Base-by-base conservation (phyloP, 2,888 invertebrate species). In the Notocelia uddmanniana region DNA sequence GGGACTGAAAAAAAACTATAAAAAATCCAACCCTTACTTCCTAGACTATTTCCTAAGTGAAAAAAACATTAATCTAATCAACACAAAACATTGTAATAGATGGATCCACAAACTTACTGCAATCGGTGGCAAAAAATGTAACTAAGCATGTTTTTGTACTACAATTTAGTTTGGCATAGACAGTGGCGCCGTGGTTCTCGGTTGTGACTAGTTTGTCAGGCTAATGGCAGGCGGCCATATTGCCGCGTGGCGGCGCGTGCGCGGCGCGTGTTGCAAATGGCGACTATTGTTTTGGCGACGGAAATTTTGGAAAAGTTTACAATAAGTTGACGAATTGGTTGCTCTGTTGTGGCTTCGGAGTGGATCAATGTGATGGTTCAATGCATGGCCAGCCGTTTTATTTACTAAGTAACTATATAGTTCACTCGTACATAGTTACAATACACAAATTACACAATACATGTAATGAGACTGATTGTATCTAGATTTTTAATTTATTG, bases 1-100 rank as follows among this genome's bases (percentile, higher is more conserved):
- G 66, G 66, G 31, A 31, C 58, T 15, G 21, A 34, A 52, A 26
- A 67, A 71, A 72, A 68, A 62, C 48, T 57, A 62, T 68, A 72
- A 72, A 71, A 55, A 57, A 72, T 48, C 31, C 34, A 72, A 72
- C 72, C 72, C 72, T 72, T 72, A 68, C 68, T 68, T 72, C 64
- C 69, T 67, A 54, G 50, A 45, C 60, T 59, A 67, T 72, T 68
- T 72, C 54, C 23, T 67, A 72, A 72, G 72, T 68, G 72, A 72
- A 72, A 72, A 72, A 68, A 77, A 81, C 88, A 87, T 88, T 86
- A 86, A 88, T 88, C 85, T 85, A 86, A 86, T 88, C 83, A 86
- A 84, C 85, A 85, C 86, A 86, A 83, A 84, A 90, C 89, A 91
- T 85, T 76, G 78, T 85, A 83, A 85, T 85, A 85, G 78, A 77